These are phyloP conservation scores for Hippocampus abdominalis DNA, from an alignment of 2,113 vertebrate genomes.

Conservation along the genomic window DNA sequence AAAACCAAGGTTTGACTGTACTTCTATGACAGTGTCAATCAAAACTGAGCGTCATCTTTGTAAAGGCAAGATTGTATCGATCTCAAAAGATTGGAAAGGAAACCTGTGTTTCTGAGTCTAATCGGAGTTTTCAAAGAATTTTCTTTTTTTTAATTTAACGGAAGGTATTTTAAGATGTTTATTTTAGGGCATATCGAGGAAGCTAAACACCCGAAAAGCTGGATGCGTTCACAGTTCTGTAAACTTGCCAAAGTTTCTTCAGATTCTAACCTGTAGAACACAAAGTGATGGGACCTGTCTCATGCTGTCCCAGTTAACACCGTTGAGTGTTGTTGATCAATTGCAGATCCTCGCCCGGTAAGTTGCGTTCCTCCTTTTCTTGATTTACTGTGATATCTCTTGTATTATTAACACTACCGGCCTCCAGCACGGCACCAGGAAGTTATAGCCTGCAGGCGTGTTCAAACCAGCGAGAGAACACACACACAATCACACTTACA, in stretches of 20 bases:
- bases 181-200: not conserved
- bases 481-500: constrained; percentile 3
- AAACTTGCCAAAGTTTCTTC: not conserved
- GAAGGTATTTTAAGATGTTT: not conserved
- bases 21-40: no score
- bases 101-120: not conserved
- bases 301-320: constrained; percentile 15
- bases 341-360: constrained; percentile 35
- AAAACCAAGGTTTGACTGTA: no score
- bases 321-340: constrained; percentile 27
- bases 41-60: not conserved
- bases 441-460: constrained; percentile 22
- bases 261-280: constrained; percentile 7
- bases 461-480: constrained; percentile 24
- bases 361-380: constrained; percentile 35
- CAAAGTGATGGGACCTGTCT: not conserved
- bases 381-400: constrained; percentile 38
- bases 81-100: not conserved
- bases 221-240: not conserved
- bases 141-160: not conserved
- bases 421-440: constrained; percentile 34
- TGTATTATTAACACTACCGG: constrained; percentile 31
- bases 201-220: not conserved
- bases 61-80: not conserved
- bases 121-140: not conserved